phyloP scores from a whole-genome alignment of 2,888 invertebrate genomes.

The Taenaris catops region DNA sequence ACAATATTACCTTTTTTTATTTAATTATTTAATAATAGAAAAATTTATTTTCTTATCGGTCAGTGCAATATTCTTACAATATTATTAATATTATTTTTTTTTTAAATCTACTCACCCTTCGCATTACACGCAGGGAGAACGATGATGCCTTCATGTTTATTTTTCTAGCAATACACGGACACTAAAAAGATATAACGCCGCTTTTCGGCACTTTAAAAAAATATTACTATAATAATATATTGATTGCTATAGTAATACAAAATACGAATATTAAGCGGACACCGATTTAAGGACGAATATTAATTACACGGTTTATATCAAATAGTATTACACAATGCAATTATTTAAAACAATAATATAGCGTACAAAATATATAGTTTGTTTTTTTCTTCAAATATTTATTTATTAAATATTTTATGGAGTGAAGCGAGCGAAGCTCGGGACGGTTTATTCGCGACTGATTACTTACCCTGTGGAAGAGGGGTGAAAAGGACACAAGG shows the following conservation, averaged over 20 bases:
- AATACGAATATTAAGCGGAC: slow-evolving; percentile 14
- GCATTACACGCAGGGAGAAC: slow-evolving; percentile 88
- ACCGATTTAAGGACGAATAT: slow-evolving; percentile 12
- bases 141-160: slow-evolving; percentile 88
- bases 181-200: slow-evolving; percentile 28
- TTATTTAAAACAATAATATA: slow-evolving; percentile 19
- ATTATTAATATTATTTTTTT: slow-evolving; percentile 7
- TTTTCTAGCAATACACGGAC: slow-evolving; percentile 30
- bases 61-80: too few species aligned
- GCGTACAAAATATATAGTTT: slow-evolving; percentile 32
- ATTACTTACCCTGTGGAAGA: slow-evolving; percentile 57
- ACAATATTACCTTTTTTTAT: too few species aligned
- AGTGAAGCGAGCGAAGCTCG: slow-evolving; percentile 49
- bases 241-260: slow-evolving; percentile 8
- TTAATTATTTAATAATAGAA: too few species aligned
- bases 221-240: slow-evolving; percentile 5
- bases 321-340: not conserved
- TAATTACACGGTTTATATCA: slow-evolving; percentile 4
- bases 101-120: slow-evolving; percentile 83
- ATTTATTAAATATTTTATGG: slow-evolving; percentile 32
- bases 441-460: slow-evolving; percentile 75
- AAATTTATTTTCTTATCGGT: too few species aligned
- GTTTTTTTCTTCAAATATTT: slow-evolving; percentile 30
- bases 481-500: slow-evolving; percentile 71
- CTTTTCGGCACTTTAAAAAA: slow-evolving; percentile 16